phyloP scores from a whole-genome alignment of 2,113 vertebrate genomes.

The Cyphomyrus plagiostoma region DNA sequence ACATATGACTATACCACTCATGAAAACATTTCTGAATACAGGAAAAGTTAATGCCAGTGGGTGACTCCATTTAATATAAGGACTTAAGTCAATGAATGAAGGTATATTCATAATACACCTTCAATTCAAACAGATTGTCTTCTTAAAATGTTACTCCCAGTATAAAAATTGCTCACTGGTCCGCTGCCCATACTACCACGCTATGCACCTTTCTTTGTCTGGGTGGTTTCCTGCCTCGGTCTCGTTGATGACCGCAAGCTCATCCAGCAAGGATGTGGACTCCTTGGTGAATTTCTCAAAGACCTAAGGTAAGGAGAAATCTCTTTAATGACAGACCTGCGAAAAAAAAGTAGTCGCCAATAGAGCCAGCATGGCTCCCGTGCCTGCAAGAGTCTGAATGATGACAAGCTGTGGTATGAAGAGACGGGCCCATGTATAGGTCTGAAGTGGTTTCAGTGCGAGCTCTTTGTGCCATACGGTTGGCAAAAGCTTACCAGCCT shows the following conservation, averaged over 20 bases:
- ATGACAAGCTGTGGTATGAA: not conserved
- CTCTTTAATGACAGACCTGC: not conserved
- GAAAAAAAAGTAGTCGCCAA: not conserved
- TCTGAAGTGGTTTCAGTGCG: not conserved
- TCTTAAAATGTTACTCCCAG: not conserved
- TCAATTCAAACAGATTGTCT: not conserved
- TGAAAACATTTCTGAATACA: not conserved
- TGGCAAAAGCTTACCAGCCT: conserved; percentile 73
- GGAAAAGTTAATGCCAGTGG: not conserved
- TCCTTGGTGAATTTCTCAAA: conserved; percentile 99
- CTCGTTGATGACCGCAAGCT: conserved; percentile 90
- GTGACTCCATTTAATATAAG: not conserved
- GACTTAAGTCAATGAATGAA: not conserved
- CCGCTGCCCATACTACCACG: not conserved
- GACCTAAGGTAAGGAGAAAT: conserved; percentile 58
- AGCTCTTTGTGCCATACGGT: not conserved
- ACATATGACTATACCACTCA: not conserved
- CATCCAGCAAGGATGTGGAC: conserved; percentile 88
- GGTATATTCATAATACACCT: not conserved
- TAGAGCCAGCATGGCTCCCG: no score
- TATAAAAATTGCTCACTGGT: not conserved
- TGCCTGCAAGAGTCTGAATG: not conserved
- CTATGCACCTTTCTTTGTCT: conserved; percentile 80
- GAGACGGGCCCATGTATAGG: no score
- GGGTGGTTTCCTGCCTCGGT: conserved; percentile 78